Evolutionary conservation across 2,113 vertebrate genomes (phyloP).

Genomic region (Cnemophilus loriae): DNA sequence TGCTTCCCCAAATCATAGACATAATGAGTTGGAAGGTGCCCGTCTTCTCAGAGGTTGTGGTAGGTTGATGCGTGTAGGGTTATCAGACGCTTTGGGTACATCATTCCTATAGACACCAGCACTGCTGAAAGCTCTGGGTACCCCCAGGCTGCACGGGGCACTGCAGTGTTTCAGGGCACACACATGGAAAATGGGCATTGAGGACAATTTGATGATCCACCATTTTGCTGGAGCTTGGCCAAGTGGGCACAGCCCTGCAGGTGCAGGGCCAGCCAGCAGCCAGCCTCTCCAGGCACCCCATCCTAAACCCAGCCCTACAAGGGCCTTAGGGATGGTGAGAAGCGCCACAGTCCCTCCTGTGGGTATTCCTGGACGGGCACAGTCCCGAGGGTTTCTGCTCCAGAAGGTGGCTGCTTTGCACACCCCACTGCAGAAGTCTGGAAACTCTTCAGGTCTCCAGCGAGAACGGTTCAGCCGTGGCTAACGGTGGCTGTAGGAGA

Average conservation of each 20-base stretch:
- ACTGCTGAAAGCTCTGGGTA: background rate
- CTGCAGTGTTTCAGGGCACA: background rate
- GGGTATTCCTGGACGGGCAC: background rate
- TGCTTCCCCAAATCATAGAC: background rate
- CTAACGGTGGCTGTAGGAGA: background rate
- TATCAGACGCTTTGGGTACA: background rate
- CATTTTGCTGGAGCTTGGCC: background rate
- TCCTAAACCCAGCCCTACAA: background rate
- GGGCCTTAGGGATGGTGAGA: background rate
- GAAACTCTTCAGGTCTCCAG: background rate
- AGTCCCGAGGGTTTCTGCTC: background rate
- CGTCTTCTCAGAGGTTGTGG: background rate
- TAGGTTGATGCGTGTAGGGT: background rate
- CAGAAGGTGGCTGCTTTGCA: background rate
- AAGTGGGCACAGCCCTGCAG: background rate
- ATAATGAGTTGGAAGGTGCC: background rate
- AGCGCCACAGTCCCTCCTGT: background rate
- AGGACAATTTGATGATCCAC: background rate
- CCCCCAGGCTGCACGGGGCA: background rate
- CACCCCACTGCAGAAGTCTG: background rate
- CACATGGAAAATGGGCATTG: background rate
- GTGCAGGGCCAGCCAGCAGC: background rate
- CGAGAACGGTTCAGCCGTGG: background rate
- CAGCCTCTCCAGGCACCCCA: background rate
- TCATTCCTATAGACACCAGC: background rate